Conservation (phyloP, 2,888 invertebrate species). For the Tanytarsus gracilentus region DNA sequence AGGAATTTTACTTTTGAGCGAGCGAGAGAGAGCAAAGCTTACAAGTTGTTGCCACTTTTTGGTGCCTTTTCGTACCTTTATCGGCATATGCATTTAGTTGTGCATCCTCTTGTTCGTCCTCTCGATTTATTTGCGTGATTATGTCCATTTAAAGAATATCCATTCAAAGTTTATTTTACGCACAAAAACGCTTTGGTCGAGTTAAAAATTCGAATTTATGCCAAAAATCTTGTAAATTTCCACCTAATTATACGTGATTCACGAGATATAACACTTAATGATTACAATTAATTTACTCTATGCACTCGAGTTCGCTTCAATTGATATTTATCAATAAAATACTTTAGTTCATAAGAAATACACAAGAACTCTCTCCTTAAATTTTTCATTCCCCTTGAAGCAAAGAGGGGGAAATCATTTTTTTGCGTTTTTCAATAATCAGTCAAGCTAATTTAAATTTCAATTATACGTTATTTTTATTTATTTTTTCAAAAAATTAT, state of each 20-base stretch:
- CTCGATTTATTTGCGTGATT: conserved; percentile 96
- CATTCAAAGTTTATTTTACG: conserved; percentile 36
- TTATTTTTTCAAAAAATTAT: background rate
- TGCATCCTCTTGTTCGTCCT: conserved; percentile 95
- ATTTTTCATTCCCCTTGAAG: too few relatives aligned
- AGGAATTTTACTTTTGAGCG: too few relatives aligned
- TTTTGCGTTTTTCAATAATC: too few relatives aligned
- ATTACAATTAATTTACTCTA: too few relatives aligned
- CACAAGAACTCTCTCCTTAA: too few relatives aligned
- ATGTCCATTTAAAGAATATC: conserved; percentile 82
- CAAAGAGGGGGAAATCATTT: too few relatives aligned
- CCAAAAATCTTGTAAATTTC: background rate
- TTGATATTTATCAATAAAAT: too few relatives aligned
- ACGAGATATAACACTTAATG: background rate
- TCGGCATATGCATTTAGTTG: conserved; percentile 80
- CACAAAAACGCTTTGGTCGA: background rate
- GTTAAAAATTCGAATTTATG: background rate
- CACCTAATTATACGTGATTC: background rate
- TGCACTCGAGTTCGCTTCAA: too few relatives aligned
- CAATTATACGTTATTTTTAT: too few relatives aligned
- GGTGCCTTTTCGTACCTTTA: conserved; percentile 62
- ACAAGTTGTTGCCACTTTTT: conserved; percentile 36
- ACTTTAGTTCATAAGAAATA: too few relatives aligned
- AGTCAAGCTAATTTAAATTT: too few relatives aligned
- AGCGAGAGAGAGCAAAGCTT: too few relatives aligned